Evolutionary conservation across 2,113 vertebrate species (phyloP).

Genomic region (Vulpes vulpes): DNA sequence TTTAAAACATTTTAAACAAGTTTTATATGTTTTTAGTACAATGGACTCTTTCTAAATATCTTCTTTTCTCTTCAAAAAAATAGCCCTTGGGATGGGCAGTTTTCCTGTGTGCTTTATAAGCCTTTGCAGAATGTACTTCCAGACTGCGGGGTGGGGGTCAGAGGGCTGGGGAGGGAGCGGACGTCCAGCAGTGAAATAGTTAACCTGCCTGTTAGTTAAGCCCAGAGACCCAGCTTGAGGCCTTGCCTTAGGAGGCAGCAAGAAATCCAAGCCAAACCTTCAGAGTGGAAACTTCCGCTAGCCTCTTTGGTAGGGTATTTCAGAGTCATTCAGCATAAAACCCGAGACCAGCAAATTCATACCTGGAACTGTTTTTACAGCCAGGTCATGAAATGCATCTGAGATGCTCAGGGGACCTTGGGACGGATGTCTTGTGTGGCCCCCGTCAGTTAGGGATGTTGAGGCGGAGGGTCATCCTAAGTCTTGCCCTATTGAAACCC

Average conservation of each 20-base stretch:
- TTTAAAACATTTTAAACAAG: neutral
- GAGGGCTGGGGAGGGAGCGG: neutral
- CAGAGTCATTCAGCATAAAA: constrained; percentile 7
- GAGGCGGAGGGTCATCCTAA: neutral
- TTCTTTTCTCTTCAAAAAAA: constrained; percentile 19
- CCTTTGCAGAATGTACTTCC: neutral
- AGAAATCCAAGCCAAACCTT: constrained; percentile 19
- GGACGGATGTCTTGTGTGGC: neutral
- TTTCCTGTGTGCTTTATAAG: neutral
- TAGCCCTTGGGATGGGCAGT: neutral
- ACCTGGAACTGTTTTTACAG: neutral
- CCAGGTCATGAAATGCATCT: neutral
- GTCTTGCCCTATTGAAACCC: neutral
- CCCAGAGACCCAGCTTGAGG: neutral
- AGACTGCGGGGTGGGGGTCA: neutral
- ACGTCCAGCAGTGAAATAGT: neutral
- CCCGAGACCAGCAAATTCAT: neutral
- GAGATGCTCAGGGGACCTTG: neutral
- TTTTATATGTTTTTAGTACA: neutral
- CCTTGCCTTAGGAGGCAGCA: neutral
- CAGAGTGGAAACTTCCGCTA: constrained; percentile 5
- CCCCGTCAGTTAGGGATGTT: neutral
- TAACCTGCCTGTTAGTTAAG: neutral
- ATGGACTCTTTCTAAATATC: neutral
- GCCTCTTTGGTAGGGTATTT: neutral